Evolutionary conservation across 2,797 vertebrate genomes (phyloP), one percentile per base, ranked within the genome.

Genomic region (Triplophysa bombifrons): DNA sequence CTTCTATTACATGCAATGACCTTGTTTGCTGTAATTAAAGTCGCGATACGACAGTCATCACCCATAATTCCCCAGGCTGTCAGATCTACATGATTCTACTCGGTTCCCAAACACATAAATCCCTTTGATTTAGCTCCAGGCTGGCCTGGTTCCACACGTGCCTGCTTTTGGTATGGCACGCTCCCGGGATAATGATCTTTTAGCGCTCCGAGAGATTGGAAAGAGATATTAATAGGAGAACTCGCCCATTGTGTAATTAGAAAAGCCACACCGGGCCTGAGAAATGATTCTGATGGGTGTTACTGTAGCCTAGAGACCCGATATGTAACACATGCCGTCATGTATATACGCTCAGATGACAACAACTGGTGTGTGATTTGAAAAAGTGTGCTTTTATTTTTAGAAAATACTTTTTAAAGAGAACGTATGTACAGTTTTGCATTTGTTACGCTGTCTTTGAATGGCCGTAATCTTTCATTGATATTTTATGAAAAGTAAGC

Each of bases 221-320:
- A 81, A 78, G 65, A 75, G 79, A 74, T 84, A 84, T 81, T 84
- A 84, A 81, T 84, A 81, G 82, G 50, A 60, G 50, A 65, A 50
- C 67, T 75, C 51, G 16, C 44, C 66, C 74, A 70, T 81, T 81
- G 79, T 81, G 50, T 81, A 81, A 84, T 84, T 78, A 78, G 65
- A 70, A 71, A 72, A 69, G 71, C 64, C 70, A 76, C 78, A 65
- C 27, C 14, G 69, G 78, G 63, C 67, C 4, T 1, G 11, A 77
- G 30, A 71, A 77, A 67, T 65, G 41, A 44, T 68, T 48, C n/a
- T 76, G 67, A 22, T 41, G 30, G 34, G 63, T 44, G 74, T 46
- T 27, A 56, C 50, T 14, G 11, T 20, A 38, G 50, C 60, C 13
- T 38, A 4, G 34, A 66, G 64, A 30, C 38, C 20, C 16, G 16